These are phyloP conservation scores for Pantherophis guttatus DNA, from an alignment of 2,113 vertebrate genomes.

Conservation along the genomic window DNA sequence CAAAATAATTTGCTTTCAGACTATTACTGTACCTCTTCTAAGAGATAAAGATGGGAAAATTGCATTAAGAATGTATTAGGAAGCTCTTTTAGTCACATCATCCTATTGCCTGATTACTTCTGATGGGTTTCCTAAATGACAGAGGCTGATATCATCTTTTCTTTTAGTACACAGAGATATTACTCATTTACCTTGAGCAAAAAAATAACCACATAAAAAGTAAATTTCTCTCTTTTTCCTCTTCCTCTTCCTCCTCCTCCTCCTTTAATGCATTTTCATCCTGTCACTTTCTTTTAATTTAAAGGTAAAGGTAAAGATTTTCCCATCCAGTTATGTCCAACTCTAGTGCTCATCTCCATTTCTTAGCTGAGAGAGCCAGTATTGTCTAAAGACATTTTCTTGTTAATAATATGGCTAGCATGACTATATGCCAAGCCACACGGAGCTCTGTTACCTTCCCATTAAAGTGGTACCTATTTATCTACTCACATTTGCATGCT, in stretches of 20 bases:
- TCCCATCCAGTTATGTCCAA: neutral
- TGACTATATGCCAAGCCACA: neutral
- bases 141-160: neutral
- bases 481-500: neutral
- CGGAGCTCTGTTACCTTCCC: neutral
- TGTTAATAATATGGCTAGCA: neutral
- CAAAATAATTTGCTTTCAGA: slow-evolving; percentile 30
- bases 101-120: slow-evolving; percentile 14
- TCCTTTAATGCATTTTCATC: neutral
- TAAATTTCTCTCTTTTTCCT: neutral
- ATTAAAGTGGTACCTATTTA: neutral
- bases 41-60: neutral
- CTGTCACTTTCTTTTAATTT: neutral
- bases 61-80: slow-evolving; percentile 19
- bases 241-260: neutral
- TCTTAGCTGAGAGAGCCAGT: neutral
- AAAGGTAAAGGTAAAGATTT: neutral
- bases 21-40: neutral
- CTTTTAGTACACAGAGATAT: neutral
- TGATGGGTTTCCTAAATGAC: slow-evolving; percentile 23
- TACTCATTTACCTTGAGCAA: slow-evolving; percentile 7
- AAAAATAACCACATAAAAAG: neutral
- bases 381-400: neutral
- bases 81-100: slow-evolving; percentile 19
- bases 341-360: neutral